These are phyloP conservation scores for Encarsia formosa DNA, from an alignment of 2,888 invertebrate species.

Conservation along the genomic window DNA sequence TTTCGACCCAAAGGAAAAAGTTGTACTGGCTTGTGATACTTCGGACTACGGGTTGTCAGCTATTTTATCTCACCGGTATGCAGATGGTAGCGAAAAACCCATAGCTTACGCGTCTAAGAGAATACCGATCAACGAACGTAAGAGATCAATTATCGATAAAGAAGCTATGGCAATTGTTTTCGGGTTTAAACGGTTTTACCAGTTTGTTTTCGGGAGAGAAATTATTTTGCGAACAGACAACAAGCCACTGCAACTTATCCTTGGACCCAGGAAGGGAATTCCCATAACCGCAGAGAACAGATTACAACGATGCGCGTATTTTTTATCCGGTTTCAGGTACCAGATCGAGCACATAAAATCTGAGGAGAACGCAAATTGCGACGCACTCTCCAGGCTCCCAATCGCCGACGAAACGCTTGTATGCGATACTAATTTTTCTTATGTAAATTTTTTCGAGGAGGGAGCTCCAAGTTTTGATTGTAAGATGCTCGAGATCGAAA, in stretches of 20 bases:
- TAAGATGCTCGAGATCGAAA: slow-evolving; percentile 18
- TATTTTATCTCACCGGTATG: slow-evolving; percentile 20
- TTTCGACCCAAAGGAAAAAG: slow-evolving; percentile 19
- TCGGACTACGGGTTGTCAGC: slow-evolving; percentile 21
- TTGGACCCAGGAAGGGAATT: slow-evolving; percentile 29
- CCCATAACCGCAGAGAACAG: slow-evolving; percentile 31
- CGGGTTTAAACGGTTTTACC: slow-evolving; percentile 1
- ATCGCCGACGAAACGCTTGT: slow-evolving; percentile 7
- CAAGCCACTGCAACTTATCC: slow-evolving; percentile 40
- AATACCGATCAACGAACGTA: slow-evolving; percentile 15
- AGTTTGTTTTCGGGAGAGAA: slow-evolving; percentile 22
- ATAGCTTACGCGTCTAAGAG: slow-evolving; percentile 21
- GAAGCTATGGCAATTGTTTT: too few relatives aligned
- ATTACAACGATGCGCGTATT: slow-evolving; percentile 35
- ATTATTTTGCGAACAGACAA: slow-evolving; percentile 40
- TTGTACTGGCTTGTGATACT: slow-evolving; percentile 25
- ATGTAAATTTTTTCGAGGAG: slow-evolving; percentile 22
- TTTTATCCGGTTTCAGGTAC: slow-evolving; percentile 12
- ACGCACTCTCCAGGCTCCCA: slow-evolving; percentile 15
- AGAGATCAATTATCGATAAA: slow-evolving; percentile 25
- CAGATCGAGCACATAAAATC: slow-evolving; percentile 14
- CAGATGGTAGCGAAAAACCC: too few relatives aligned
- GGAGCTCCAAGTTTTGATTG: slow-evolving; percentile 1
- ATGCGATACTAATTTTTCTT: slow-evolving; percentile 8
- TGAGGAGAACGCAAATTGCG: slow-evolving; percentile 14